Conservation (phyloP, 2,113 vertebrate species). For the Tupaia chinensis region DNA sequence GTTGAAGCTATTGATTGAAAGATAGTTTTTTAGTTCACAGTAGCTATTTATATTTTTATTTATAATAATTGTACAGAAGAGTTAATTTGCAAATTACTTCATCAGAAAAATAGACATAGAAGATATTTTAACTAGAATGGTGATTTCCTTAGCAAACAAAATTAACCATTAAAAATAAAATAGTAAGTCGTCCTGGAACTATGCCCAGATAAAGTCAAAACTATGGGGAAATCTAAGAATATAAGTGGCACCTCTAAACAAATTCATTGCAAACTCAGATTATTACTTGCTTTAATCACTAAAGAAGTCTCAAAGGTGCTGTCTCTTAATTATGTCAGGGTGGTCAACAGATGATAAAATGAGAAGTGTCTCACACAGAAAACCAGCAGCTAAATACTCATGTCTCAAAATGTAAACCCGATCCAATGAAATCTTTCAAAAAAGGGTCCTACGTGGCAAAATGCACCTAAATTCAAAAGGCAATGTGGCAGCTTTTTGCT, state of each 20-base stretch:
- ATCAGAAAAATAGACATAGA: neutral
- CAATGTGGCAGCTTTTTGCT: no score
- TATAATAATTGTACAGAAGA: neutral
- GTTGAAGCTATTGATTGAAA: neutral
- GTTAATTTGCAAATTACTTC: neutral
- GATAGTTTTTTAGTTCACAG: neutral
- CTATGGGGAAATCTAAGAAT: neutral
- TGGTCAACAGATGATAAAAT: neutral
- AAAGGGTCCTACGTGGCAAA: no score
- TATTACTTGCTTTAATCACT: neutral
- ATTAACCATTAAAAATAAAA: constrained; percentile 19
- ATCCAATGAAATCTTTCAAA: no score
- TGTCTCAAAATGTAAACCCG: neutral
- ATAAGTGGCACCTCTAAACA: neutral
- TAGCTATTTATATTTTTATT: constrained; percentile 20
- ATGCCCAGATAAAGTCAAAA: neutral
- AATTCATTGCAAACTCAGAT: neutral
- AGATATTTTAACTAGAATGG: constrained; percentile 7
- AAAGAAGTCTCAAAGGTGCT: neutral
- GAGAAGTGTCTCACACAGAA: neutral
- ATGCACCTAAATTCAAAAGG: no score
- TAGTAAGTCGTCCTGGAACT: neutral
- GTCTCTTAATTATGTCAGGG: neutral
- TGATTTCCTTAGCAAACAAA: constrained; percentile 4
- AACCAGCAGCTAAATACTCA: neutral